Conservation (phyloP, 2,113 vertebrate genomes). For the Mesembrinibis cayennensis region DNA sequence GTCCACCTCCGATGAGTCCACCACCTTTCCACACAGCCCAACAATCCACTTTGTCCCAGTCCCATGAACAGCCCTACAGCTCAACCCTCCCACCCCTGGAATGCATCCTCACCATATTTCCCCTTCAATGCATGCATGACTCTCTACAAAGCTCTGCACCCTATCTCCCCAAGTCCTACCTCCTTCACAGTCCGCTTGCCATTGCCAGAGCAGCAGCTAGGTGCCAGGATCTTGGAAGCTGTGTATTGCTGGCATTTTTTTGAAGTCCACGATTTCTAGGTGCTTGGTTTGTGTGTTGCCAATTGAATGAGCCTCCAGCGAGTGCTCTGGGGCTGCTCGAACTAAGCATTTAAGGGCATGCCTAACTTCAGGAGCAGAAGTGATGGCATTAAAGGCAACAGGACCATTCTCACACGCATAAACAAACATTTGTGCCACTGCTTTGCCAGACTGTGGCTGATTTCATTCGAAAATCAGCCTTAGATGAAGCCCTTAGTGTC, state of each 20-base stretch:
- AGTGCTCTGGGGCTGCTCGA: not conserved
- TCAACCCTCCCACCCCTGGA: not conserved
- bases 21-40: not conserved
- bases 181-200: not conserved
- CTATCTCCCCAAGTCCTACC: not conserved
- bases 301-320: not conserved
- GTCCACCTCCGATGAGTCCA: not conserved
- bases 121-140: fast-evolving
- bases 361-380: not conserved
- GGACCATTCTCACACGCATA: not conserved
- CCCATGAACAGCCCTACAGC: not conserved
- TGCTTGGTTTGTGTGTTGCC: not conserved
- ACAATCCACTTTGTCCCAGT: not conserved
- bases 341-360: not conserved
- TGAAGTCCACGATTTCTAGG: not conserved
- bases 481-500: not conserved
- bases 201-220: not conserved
- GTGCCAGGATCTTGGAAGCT: not conserved
- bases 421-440: not conserved
- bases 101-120: not conserved
- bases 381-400: not conserved
- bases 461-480: constrained; percentile 11
- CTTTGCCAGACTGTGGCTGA: not conserved
- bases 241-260: not conserved
- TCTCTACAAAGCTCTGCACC: not conserved